Evolutionary conservation across 2,797 vertebrate genomes (phyloP).

Genomic region (Pelochelys cantorii): DNA sequence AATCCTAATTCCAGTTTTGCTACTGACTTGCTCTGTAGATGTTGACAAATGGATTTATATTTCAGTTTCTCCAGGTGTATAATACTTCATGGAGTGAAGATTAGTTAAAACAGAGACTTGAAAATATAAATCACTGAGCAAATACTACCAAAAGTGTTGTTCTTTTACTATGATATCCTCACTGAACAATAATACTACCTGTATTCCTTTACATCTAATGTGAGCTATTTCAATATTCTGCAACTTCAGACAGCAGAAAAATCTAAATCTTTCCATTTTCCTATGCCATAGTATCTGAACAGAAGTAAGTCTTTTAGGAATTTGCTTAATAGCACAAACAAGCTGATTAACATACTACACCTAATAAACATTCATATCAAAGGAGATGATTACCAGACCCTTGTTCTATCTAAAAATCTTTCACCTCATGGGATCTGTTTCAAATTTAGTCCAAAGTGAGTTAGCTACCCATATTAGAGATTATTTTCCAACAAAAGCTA

Average conservation of each 20-base stretch:
- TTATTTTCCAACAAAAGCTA: conserved; percentile 40
- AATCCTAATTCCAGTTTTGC: neutral
- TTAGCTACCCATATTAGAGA: neutral
- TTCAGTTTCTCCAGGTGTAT: neutral
- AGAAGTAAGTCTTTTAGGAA: neutral
- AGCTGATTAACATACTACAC: neutral
- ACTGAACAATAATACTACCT: neutral
- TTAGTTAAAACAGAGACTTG: neutral
- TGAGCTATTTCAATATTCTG: neutral
- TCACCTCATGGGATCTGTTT: conserved; percentile 34
- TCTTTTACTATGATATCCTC: neutral
- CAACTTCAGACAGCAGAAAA: neutral
- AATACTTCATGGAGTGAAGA: neutral
- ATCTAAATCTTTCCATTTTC: neutral
- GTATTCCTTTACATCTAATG: neutral
- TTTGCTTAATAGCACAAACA: neutral
- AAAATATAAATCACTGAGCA: neutral
- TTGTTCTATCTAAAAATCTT: neutral
- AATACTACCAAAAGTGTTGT: neutral
- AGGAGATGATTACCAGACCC: neutral
- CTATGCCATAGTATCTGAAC: neutral
- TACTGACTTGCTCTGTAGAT: neutral
- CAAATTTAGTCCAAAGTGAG: conserved; percentile 35
- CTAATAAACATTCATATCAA: conserved; percentile 6
- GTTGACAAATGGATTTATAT: neutral